Percentiles rank a stretch among this genome's conserved stretches.
phyloP scores from a whole-genome alignment of 2,113 vertebrate genomes.

The Peromyscus leucopus region DNA sequence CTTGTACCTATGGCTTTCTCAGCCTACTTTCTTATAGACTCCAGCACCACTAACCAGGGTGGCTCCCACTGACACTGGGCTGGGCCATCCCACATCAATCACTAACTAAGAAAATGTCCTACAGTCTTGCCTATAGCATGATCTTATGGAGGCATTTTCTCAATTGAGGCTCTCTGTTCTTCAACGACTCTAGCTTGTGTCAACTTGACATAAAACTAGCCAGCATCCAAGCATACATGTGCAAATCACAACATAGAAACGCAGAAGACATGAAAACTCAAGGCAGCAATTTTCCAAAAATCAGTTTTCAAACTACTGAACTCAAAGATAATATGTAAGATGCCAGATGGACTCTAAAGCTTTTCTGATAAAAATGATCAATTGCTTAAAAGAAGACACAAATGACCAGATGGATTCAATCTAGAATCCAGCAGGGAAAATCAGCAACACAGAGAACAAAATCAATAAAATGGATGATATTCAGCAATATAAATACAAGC shows the following conservation, averaged over 20 bases:
- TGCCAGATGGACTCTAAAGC: neutral
- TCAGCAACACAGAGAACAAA: neutral
- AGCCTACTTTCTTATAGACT: neutral
- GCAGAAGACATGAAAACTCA: neutral
- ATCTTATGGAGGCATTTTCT: neutral
- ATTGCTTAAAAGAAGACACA: neutral
- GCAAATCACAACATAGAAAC: neutral
- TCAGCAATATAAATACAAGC: neutral
- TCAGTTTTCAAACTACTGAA: neutral
- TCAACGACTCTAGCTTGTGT: neutral
- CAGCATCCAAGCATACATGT: neutral
- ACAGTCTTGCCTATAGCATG: neutral
- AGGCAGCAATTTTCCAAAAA: neutral
- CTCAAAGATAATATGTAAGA: neutral
- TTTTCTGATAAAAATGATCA: neutral
- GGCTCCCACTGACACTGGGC: neutral
- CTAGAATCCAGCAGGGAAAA: neutral
- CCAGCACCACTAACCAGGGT: neutral
- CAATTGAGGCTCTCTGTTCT: neutral
- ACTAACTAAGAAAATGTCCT: neutral
- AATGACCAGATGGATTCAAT: neutral
- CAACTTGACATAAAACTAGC: neutral
- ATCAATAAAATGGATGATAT: neutral
- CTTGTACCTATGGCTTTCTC: neutral
- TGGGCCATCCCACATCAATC: neutral